Evolutionary conservation across 2,113 vertebrate species (phyloP), one percentile per base, ranked within the genome.

Genomic region (Callithrix jacchus): DNA sequence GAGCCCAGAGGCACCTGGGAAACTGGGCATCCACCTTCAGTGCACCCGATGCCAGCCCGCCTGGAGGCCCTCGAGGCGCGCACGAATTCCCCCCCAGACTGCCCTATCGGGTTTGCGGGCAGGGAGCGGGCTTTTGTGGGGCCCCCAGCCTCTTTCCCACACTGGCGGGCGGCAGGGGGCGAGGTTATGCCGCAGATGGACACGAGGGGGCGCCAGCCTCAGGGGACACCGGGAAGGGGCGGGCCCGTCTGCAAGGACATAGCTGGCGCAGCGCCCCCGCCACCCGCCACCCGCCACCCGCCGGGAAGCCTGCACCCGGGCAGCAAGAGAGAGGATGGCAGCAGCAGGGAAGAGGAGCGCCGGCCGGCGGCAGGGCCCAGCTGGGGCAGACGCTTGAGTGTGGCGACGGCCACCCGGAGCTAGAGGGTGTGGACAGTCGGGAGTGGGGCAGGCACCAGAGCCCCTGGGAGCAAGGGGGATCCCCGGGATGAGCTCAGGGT

Each of bases 151-250:
- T 52, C 37, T 17, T 30, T 18, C 45, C 1, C 1, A 7, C 20
- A 25, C 1, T 6, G 70, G 37, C 0, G 0, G 14, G 0, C 0
- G 16, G 42, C 45, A 0, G 20, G 49, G 52, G 0, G 27, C 3
- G 18, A 25, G 13, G 79, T 13, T n/a, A 86, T 58, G 1, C 61
- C 5, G 0, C 70, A 14, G 66, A 12, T 0, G 32, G 58, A 93
- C 97, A 74, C 61, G 1, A 0, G 95, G 21, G 89, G 96, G 93
- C 32, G 32, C 56, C 91, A 68, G 42, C 20, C 0, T 30, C 90
- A 58, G n/a, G 45, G 6, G 45, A 13, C 12, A 1, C 37, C 54
- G 3, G 5, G 14, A 3, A 47, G 21, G 52, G 6, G 5, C 35
- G 49, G 20, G 8, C 3, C 0, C 2, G 25, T 64, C 58, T 64